Conservation (phyloP, 2,113 vertebrate species). For the Grammomys surdaster region DNA sequence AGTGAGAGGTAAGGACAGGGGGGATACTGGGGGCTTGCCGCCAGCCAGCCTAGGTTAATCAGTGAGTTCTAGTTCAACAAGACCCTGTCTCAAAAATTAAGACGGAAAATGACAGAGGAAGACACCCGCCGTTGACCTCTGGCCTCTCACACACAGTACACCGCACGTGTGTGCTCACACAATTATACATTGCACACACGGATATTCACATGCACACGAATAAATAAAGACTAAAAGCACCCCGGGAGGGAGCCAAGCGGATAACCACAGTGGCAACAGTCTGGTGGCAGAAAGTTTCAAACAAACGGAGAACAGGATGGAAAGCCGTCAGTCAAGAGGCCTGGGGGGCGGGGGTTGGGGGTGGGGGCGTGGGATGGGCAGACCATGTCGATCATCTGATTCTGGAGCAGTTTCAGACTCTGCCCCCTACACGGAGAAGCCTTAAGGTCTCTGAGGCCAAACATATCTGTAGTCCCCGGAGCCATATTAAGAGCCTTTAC, state of each 20-base stretch:
- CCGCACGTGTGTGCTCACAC: background rate
- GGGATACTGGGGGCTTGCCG: too few species aligned
- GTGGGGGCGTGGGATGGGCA: too few species aligned
- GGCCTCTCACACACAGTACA: background rate
- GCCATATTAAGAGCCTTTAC: background rate
- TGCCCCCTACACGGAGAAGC: background rate
- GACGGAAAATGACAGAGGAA: background rate
- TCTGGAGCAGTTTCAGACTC: background rate
- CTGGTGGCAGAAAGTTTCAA: background rate
- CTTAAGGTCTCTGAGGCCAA: background rate
- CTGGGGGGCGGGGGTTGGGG: background rate
- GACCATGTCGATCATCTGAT: background rate
- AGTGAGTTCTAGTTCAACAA: background rate
- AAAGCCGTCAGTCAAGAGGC: background rate
- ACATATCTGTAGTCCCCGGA: background rate
- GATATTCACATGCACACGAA: background rate
- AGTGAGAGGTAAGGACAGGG: background rate
- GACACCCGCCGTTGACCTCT: background rate
- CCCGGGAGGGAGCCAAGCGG: background rate
- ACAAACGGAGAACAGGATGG: background rate
- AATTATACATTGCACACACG: background rate
- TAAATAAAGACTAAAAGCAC: background rate
- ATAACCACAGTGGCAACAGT: background rate
- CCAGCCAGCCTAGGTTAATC: background rate
- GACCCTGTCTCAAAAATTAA: background rate